A percentile compares a stretch with the other conserved stretches of the same genome.
phyloP scores from a whole-genome alignment of 2,888 invertebrate genomes.

The Mystacides longicornis region DNA sequence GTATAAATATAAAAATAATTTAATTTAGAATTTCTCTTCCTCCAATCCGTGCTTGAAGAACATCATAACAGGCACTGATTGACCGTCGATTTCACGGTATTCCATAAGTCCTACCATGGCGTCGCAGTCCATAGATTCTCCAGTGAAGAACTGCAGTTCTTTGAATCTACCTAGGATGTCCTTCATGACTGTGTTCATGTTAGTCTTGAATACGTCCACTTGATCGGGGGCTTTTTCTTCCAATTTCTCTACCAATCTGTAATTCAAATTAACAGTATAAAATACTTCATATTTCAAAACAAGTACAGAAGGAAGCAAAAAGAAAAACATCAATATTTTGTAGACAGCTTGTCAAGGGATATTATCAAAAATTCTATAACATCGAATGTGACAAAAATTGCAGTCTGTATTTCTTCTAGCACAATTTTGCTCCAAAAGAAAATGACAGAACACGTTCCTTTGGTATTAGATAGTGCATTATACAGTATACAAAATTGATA shows the following conservation, averaged over 20 bases:
- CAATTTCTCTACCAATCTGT: slow-evolving; percentile 70
- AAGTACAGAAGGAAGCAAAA: neutral
- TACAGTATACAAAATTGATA: neutral
- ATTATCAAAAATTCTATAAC: neutral
- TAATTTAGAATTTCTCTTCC: slow-evolving; percentile 84
- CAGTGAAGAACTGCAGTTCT: slow-evolving; percentile 86
- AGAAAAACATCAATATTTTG: neutral
- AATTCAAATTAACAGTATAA: slow-evolving; percentile 27
- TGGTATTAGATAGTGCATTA: slow-evolving; percentile 42
- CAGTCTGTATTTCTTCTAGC: slow-evolving; percentile 28
- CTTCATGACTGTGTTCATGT: slow-evolving; percentile 91
- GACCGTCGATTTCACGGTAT: slow-evolving; percentile 82
- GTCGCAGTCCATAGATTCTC: slow-evolving; percentile 89
- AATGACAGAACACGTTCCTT: slow-evolving; percentile 31
- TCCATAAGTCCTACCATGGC: slow-evolving; percentile 92
- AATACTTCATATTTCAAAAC: neutral
- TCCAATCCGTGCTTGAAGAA: slow-evolving; percentile 93
- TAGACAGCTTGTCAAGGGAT: neutral
- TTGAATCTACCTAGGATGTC: slow-evolving; percentile 85
- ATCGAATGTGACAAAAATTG: neutral
- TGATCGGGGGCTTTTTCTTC: slow-evolving; percentile 76
- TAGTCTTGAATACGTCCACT: slow-evolving; percentile 81
- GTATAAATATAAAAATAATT: neutral
- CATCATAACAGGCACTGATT: slow-evolving; percentile 81
- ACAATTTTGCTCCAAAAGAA: slow-evolving; percentile 38